These are phyloP conservation scores for Percopsis omiscomaycus DNA, from an alignment of 2,797 vertebrate genomes.

Conservation along the genomic window DNA sequence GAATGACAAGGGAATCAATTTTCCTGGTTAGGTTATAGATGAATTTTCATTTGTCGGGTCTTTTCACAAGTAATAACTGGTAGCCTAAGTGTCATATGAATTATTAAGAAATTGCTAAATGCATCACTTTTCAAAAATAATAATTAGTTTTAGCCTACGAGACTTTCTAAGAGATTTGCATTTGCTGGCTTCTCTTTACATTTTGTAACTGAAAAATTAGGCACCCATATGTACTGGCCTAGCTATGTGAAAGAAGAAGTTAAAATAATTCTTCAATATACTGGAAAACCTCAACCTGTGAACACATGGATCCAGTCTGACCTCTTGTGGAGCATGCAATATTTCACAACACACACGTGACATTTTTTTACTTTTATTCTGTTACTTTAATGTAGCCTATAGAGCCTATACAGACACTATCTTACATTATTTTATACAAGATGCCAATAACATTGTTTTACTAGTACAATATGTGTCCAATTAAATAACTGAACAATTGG, in stretches of 20 bases:
- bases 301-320: conserved; percentile 53
- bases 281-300: neutral
- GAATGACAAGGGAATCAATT: conserved; percentile 79
- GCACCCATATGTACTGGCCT: neutral
- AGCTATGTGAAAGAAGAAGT: neutral
- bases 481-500: too few relatives aligned
- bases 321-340: conserved; percentile 54
- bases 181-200: conserved; percentile 40
- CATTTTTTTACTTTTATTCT: neutral
- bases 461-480: too few relatives aligned
- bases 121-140: conserved; percentile 38
- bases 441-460: too few relatives aligned
- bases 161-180: conserved; percentile 22
- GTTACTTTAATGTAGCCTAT: neutral
- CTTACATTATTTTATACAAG: too few relatives aligned
- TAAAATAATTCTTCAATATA: too few relatives aligned
- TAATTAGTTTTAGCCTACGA: conserved; percentile 28
- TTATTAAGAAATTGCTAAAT: conserved; percentile 61
- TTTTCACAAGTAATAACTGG: conserved; percentile 65
- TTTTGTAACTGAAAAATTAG: conserved; percentile 13
- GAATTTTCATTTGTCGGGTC: conserved; percentile 60
- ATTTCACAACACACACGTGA: neutral
- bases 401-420: too few relatives aligned
- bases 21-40: conserved; percentile 76
- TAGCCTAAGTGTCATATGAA: conserved; percentile 56